These are phyloP conservation scores for Xiphorhynchus elegans DNA, from an alignment of 2,113 vertebrate genomes.

Conservation along the genomic window DNA sequence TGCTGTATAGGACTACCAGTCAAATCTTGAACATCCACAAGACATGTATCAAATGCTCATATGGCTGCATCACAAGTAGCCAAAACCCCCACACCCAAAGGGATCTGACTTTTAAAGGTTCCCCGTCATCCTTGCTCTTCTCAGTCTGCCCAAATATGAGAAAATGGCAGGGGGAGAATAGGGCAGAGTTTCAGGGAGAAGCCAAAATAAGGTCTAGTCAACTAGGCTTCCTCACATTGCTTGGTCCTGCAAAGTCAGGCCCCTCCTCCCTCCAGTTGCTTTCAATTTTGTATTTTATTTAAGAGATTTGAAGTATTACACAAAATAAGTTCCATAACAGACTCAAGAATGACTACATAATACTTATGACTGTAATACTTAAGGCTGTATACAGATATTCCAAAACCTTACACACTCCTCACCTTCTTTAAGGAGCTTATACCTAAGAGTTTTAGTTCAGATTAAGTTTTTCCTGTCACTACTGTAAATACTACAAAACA, in stretches of 20 bases:
- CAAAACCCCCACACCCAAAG: not conserved
- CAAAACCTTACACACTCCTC: not conserved
- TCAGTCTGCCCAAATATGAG: not conserved
- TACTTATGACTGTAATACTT: not conserved
- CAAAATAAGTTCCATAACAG: not conserved
- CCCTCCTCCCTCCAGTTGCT: not conserved
- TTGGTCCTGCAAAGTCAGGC: not conserved
- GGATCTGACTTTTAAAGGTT: not conserved
- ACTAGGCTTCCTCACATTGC: not conserved
- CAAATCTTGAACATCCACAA: not conserved
- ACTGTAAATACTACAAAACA: not conserved
- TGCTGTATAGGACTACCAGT: not conserved
- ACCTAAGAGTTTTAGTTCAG: not conserved
- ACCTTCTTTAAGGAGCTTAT: conserved; percentile 26
- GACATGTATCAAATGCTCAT: accelerated
- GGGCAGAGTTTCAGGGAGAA: not conserved
- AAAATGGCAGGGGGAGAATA: not conserved
- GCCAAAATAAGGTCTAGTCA: not conserved
- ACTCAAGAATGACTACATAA: not conserved
- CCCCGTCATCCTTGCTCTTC: not conserved
- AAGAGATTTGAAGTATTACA: not conserved
- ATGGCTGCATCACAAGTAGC: not conserved
- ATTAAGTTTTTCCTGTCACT: not conserved
- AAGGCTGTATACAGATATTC: not conserved
- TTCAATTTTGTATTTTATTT: not conserved